Evolutionary conservation across 2,888 invertebrate genomes (phyloP), one percentile per base, ranked within the genome.

Genomic region (Ochropleura leucogaster): DNA sequence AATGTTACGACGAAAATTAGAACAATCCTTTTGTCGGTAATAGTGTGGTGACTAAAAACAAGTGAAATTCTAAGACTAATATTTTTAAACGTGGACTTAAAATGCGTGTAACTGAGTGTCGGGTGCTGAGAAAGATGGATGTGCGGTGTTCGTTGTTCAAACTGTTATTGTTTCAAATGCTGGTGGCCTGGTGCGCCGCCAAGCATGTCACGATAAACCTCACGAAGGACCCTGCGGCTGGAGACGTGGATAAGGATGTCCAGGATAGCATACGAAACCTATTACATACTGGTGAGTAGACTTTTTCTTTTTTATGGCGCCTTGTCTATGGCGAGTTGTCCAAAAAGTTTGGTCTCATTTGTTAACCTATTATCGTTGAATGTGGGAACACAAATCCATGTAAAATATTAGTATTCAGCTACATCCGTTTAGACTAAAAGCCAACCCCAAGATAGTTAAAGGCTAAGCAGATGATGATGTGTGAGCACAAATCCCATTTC

Each of bases 91-190:
- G 89, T 81, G 90, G 88, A 90, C 89, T 87, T 78, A 91, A 90
- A 86, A 95, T 95, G 95, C 89, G 90, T 90, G 88, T 87, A 84
- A 90, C 92, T 89, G 92, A 91, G 90, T 90, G 85, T 91, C 89
- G 91, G 90, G 92, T 93, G 91, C 89, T 93, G 72, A 92, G 89
- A 90, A 96, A 94, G 88, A 95, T 95, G 95, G 93, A 94, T 88
- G 93, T 95, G 92, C 91, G 93, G 92, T 95, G 94, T 94, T 92
- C 92, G 66, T 90, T 96, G 83, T 96, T 95, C 79, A 95, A 95
- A 92, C 91, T 96, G 68, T 89, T 96, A 85, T 88, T 96, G 79
- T 96, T 96, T 86, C 95, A 95, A 94, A 92, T 93, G 88, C 88
- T 95, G 90, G 93, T 95, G 82, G 91, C 92, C 87, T 93, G 94